Base-by-base conservation (phyloP, 2,888 invertebrate species). In the Cephus runcator region DNA sequence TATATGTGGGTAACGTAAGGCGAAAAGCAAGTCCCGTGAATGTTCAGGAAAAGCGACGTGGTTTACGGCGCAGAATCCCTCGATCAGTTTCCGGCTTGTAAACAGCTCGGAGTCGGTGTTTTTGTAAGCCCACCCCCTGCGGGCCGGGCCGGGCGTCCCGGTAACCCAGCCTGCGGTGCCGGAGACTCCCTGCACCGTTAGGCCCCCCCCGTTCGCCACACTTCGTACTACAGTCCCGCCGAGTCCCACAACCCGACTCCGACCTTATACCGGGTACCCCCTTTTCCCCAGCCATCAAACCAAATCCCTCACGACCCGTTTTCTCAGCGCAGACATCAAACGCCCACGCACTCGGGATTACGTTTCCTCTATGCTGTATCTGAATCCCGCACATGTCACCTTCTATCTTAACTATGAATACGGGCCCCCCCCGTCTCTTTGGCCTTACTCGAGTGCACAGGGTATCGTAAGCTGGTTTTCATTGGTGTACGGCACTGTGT, bases 271-370 rank as follows among this genome's bases (percentile, higher is more conserved):
- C 35, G 12, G 35, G 35, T 35, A 35, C 35, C 35, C 35, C 35
- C 35, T 12, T 35, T 35, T 12, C 35, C 12, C 12, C 35, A 3
- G 12, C 35, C 12, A 11, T 35, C 35, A 12, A 11, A 35, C 35
- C 35, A 35, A 12, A 35, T 35, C 35, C 35, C 35, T 35, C 3
- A 12, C 35, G 35, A 0, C 35, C 35, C 35, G 35, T 35, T 35
- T 35, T 35, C 80, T 81, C 82, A 15, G 15, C 40, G 4, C 40
- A 84, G 85, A 88, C 87, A 86, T 88, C 87, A 88, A 88, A 88
- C 87, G 85, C 85, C 85, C 85, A 85, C 85, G 83, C 40, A 40
- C 40, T 40, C 83, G 86, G 85, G 85, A 87, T 87, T 87, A 86
- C 83, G 78, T 35, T 69, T 68, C 73, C 75, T 78, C 69, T 56